phyloP scores from a whole-genome alignment of 2,797 vertebrate genomes.

The Peromyscus eremicus region DNA sequence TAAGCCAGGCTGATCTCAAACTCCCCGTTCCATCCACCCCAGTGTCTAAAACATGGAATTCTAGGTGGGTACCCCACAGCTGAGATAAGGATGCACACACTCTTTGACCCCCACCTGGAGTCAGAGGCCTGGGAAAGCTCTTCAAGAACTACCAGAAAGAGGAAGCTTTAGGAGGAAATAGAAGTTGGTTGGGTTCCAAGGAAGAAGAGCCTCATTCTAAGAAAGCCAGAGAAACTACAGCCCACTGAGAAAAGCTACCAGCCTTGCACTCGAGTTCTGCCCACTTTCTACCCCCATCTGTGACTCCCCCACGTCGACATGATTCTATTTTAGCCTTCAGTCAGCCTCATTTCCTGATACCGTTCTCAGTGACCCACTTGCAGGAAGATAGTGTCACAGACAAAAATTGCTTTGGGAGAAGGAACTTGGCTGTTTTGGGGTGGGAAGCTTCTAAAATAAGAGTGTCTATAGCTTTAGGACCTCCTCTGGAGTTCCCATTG shows the following conservation, averaged over 20 bases:
- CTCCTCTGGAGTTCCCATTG: not conserved
- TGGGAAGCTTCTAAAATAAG: conserved; percentile 18
- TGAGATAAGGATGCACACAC: not conserved
- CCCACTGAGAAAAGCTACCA: not conserved
- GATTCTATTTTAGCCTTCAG: conserved; percentile 70
- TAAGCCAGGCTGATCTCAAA: not conserved
- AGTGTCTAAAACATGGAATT: not conserved
- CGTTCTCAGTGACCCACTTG: conserved; percentile 69
- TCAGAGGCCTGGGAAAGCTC: not conserved
- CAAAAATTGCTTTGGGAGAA: conserved; percentile 70
- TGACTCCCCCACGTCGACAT: not conserved
- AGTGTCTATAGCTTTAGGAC: not conserved
- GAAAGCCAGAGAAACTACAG: conserved; percentile 42
- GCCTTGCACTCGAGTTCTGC: not conserved
- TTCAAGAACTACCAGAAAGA: conserved; percentile 25
- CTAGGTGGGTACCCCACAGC: too few species aligned
- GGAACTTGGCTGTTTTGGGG: not conserved
- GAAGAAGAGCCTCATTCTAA: conserved; percentile 49
- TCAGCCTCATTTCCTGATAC: conserved; percentile 75
- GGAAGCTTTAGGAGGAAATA: conserved; percentile 30
- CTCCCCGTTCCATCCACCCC: too few species aligned
- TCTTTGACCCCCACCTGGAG: conserved; percentile 2
- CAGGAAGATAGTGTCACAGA: conserved; percentile 61
- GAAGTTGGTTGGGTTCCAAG: not conserved
- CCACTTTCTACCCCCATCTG: not conserved